phyloP scores from a whole-genome alignment of 2,888 invertebrate species.

The Lapara coniferarum region DNA sequence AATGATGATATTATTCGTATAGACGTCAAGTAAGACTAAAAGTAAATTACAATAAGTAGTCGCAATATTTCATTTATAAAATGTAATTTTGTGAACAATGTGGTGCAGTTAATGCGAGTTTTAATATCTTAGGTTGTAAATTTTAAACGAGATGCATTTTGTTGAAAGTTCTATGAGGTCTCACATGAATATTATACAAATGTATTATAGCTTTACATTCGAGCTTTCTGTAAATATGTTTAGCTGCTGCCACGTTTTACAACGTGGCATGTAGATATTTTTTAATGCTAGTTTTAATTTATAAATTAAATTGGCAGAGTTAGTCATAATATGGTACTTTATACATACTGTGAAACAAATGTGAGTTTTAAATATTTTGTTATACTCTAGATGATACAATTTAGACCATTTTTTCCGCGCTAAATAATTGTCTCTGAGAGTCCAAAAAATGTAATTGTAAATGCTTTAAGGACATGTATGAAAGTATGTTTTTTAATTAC shows the following conservation, averaged over 20 bases:
- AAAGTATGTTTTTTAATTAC: too few species aligned
- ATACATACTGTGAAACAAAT: too few species aligned
- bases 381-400: too few species aligned
- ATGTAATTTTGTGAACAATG: not conserved
- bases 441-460: too few species aligned
- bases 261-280: not conserved
- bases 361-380: too few species aligned
- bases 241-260: not conserved
- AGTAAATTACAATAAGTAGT: not conserved
- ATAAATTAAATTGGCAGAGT: too few species aligned
- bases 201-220: conserved; percentile 1
- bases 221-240: not conserved
- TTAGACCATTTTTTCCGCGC: too few species aligned
- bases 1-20: too few species aligned
- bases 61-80: not conserved
- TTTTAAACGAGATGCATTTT: not conserved
- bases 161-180: not conserved
- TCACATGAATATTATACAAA: conserved; percentile 7
- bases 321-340: too few species aligned
- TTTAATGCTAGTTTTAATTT: too few species aligned
- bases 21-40: not conserved
- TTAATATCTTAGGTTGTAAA: not conserved
- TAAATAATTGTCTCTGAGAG: too few species aligned
- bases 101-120: not conserved
- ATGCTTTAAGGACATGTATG: too few species aligned